These are phyloP conservation scores for Drosophila ficusphila DNA, from an alignment of 1,140 invertebrate genomes.

Conservation along the genomic window DNA sequence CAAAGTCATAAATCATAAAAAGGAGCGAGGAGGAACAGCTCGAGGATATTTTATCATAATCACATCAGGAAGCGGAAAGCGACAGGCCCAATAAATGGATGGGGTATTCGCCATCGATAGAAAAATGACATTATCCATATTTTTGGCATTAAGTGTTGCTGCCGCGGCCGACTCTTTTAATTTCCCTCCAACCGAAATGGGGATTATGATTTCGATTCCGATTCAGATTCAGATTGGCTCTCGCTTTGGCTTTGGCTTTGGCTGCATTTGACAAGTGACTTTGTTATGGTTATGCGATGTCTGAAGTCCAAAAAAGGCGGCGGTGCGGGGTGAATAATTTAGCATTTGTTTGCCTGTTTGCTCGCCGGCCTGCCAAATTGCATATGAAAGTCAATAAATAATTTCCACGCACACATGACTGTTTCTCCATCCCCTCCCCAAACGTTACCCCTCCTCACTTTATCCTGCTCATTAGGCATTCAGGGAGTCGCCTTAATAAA, in stretches of 20 bases:
- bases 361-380: conserved; percentile 62
- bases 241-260: too few relatives aligned
- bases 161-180: conserved; percentile 48
- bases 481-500: conserved; percentile 55
- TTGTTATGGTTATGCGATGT: conserved; percentile 41
- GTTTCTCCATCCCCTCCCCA: background rate
- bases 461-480: conserved; percentile 68
- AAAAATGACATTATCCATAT: conserved; percentile 81
- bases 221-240: background rate
- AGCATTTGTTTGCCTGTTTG: conserved; percentile 37
- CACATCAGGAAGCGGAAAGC: conserved; percentile 75
- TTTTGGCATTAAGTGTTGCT: conserved; percentile 74
- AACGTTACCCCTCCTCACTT: conserved; percentile 10
- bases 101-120: conserved; percentile 58
- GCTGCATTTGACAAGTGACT: conserved; percentile 4
- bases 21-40: conserved; percentile 52
- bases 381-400: conserved; percentile 81
- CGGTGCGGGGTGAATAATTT: conserved; percentile 59
- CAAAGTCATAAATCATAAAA: conserved; percentile 84
- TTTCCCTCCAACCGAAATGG: too few relatives aligned
- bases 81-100: conserved; percentile 11
- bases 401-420: conserved; percentile 30
- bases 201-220: background rate
- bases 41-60: conserved; percentile 84
- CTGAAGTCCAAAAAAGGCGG: conserved; percentile 50